Conservation (phyloP, 2,113 vertebrate species). For the Aphelocoma coerulescens region DNA sequence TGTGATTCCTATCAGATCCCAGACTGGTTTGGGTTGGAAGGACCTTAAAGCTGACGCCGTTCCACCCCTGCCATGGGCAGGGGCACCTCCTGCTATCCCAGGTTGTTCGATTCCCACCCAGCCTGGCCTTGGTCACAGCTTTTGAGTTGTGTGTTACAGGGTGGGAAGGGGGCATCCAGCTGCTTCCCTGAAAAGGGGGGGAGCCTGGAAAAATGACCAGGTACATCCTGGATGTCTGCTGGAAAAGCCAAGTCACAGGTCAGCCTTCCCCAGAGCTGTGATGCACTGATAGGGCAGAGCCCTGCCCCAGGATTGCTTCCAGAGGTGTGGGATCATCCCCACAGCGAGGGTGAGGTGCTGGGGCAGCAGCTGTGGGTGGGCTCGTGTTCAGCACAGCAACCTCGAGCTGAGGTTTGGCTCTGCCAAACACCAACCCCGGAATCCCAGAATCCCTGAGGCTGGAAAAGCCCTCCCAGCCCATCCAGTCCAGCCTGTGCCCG, state of each 20-base stretch:
- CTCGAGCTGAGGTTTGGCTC: background rate
- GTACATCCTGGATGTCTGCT: too few relatives aligned
- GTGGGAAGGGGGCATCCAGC: background rate
- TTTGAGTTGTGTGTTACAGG: background rate
- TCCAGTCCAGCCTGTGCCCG: background rate
- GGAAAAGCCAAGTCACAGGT: background rate
- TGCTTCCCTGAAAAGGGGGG: background rate
- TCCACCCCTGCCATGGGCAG: background rate
- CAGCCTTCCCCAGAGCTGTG: background rate
- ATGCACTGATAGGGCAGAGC: background rate
- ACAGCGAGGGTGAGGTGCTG: accelerated
- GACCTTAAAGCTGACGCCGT: background rate
- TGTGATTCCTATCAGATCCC: background rate
- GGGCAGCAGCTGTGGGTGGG: accelerated
- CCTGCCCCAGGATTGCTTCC: background rate
- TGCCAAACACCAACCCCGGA: accelerated
- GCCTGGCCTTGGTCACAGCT: background rate
- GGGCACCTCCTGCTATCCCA: background rate
- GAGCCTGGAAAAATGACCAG: background rate
- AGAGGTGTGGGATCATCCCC: too few relatives aligned
- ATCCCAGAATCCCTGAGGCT: too few relatives aligned
- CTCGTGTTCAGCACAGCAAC: background rate
- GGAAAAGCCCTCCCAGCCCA: background rate
- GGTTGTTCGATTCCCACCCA: background rate
- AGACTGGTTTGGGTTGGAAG: background rate